Conservation (phyloP, 2,797 vertebrate genomes). For the Echeneis naucrates region DNA sequence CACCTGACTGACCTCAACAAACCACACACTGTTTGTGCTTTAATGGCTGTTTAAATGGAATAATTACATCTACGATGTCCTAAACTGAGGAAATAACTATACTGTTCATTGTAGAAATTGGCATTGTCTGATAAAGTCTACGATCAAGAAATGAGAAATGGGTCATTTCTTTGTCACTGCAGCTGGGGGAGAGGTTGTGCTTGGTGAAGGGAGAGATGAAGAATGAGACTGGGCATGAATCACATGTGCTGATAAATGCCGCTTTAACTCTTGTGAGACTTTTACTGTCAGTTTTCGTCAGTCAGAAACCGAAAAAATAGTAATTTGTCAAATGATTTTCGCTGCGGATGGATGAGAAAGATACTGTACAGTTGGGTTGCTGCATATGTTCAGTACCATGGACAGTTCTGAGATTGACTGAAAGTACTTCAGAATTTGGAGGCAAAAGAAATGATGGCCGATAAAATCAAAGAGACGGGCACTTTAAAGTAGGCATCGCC, state of each 20-base stretch:
- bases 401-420: slow-evolving; percentile 41
- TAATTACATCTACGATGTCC: slow-evolving; percentile 7
- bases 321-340: slow-evolving; percentile 26
- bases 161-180: slow-evolving; percentile 51
- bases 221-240: slow-evolving; percentile 65
- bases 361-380: neutral
- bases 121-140: slow-evolving; percentile 32
- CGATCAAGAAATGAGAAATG: slow-evolving; percentile 39
- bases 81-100: slow-evolving; percentile 9
- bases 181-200: slow-evolving; percentile 53
- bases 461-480: slow-evolving; percentile 17
- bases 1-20: slow-evolving; percentile 38
- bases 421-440: neutral
- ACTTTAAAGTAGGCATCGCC: slow-evolving; percentile 23
- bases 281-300: slow-evolving; percentile 56
- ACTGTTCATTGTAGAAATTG: slow-evolving; percentile 2
- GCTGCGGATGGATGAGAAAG: slow-evolving; percentile 24
- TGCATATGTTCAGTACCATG: slow-evolving; percentile 31
- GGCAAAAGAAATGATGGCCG: slow-evolving; percentile 8
- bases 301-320: slow-evolving; percentile 45
- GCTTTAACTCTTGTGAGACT: slow-evolving; percentile 66
- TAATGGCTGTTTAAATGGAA: slow-evolving; percentile 7
- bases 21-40: slow-evolving; percentile 20
- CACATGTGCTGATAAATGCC: slow-evolving; percentile 67
- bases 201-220: slow-evolving; percentile 55